Evolutionary conservation across 1,140 invertebrate species (phyloP), one percentile per base, ranked within the genome.

Genomic region (Anastrepha obliqua): DNA sequence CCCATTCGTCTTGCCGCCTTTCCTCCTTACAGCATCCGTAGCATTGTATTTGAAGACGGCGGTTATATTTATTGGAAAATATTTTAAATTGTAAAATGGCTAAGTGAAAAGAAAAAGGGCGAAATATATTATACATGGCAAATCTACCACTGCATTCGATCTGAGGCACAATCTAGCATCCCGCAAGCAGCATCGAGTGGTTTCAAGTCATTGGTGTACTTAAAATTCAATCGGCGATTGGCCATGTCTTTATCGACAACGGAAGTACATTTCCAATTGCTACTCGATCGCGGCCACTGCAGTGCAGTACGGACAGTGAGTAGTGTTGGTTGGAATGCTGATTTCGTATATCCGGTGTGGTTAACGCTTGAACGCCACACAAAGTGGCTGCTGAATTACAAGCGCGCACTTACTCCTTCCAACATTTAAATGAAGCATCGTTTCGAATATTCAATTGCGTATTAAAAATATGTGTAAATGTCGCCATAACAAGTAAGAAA

Each of bases 211-310:
- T 67, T 67, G 29, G 20, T 29, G 13, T 67, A 20, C 39, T 55
- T 67, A 67, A 67, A 29, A 67, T 67, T 67, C 64, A 67, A 29
- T 11, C 64, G 64, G 9, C 64, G 29, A 67, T 67, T 67, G 64
- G 64, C 64, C 64, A 67, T 29, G 64, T 67, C 64, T 11, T 67
- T 67, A 67, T 42, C 64, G 64, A 29, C 64, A 67, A 67, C 64
- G 64, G 64, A 67, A 67, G 64, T 67, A 67, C 64, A 67, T 67
- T 42, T 67, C 64, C 64, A 67, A 42, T 67, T 67, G 64, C 64
- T 67, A 42, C 64, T 67, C 64, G 11, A 20, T 2, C n/a, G 64
- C 64, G n/a, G 2, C 64, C 20, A 20, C 4, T 67, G 64, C 64
- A 20, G 17, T 64, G 20, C 62, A 64, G 2, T 20, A 7, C 62